Base-by-base conservation (phyloP, 2,113 vertebrate genomes). In the Carassius gibelio region DNA sequence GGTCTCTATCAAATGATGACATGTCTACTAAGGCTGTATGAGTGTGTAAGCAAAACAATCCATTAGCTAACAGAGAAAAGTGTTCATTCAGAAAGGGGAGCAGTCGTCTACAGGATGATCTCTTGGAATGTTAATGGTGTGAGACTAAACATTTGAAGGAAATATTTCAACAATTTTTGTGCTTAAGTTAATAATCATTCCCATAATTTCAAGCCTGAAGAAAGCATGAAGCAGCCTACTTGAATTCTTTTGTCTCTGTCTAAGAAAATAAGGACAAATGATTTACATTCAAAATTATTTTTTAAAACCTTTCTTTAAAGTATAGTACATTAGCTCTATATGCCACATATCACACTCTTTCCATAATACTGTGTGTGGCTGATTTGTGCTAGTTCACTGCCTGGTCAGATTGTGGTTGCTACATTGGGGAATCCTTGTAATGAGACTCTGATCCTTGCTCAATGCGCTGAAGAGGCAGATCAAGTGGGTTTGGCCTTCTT, bases 391-490 rank as follows among this genome's bases (percentile, higher is more conserved):
- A 45, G 55, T 85, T n/a, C 68, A 57, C 74, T 83, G 80, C 84
- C 84, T 85, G 81, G 84, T 88, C 85, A 85, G 72, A 82, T 79
- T 10, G 48, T 30, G 83, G 79, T 88, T 85, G 74, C 87, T 85
- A 66, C 85, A 85, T 85, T 75, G 57, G 76, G 81, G 81, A 79
- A 81, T 74, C 84, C 84, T 78, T 87, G 88, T 85, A 87, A 89
- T 83, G 75, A 85, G 86, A 89, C 75, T 80, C 76, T 80, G 55
- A 85, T 71, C 59, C 38, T 30, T 75, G 21, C 75, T 62, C 81
- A 85, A 78, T 83, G 75, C 5, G 76, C 76, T 74, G 75, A 83
- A 64, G 59, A 81, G 59, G 75, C 83, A 87, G 64, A 89, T 87
- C 59, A 87, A 81, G 84, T 87, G 69, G 75, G 75, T 42, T 75